Evolutionary conservation across 2,888 invertebrate species (phyloP), one percentile per base, ranked within the genome.

Genomic region (Plebejus melissa): DNA sequence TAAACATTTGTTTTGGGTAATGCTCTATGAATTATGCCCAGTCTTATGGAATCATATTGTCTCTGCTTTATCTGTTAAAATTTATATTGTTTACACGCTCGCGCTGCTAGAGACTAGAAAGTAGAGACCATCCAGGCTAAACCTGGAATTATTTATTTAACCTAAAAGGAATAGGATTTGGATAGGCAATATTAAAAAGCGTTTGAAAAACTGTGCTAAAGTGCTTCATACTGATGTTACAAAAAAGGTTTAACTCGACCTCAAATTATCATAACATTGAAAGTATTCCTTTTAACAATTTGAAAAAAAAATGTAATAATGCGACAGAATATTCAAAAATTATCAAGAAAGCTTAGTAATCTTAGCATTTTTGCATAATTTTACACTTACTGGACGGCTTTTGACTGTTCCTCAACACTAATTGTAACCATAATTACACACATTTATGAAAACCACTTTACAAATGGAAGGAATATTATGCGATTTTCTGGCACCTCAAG

Each of bases 381-480:
- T 71, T 22, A 71, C 46, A 32, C 50, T 72, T 50, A 32, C 72
- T 32, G 32, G 11, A 54, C 1, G 50, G 16, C 13, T 71, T 71
- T 71, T 71, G 46, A 71, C 22, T 22, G 22, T 22, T 22, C 22
- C 22, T 22, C 22, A 28, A 50, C 50, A 72, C 16, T 2, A 50
- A 54, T 50, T 54, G 54, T 16, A 54, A 72, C 28, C 46, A 72
- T 28, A 72, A 54, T 50, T 72, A 72, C 65, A 65, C 32, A 32
- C 32, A 50, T 32, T 72, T 54, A 32, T 22, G 32, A 72, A 50
- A 72, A 32, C 13, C 65, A 36, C 32, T 72, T 72, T 54, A 54
- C 54, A 54, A 70, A 70, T 70, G 70, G 41, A 70, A 41, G 72
- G 50, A 72, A 71, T 46, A 71, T 70, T 46, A 71, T 70, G 70